Base-by-base conservation (phyloP, 2,888 invertebrate genomes). In the Drosophila algonquin region DNA sequence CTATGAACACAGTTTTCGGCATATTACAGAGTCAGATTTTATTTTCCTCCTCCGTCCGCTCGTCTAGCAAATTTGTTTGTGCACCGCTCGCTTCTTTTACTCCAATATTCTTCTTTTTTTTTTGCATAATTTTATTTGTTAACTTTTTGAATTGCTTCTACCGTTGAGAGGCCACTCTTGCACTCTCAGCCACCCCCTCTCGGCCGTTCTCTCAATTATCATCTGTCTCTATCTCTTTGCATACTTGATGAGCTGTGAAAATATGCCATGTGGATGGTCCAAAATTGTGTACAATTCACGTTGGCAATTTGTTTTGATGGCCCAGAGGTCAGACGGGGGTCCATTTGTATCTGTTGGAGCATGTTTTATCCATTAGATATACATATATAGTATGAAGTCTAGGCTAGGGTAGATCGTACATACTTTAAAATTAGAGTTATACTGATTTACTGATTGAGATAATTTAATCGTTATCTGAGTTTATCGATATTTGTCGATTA, bases 61-160 rank as follows among this genome's bases (percentile, higher is more conserved):
- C 18, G 51, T 65, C 65, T 32, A 65, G 57, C 47, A 64, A 53
- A 63, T 71, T 64, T 56, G 68, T 58, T 52, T 47, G 48, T 27
- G 16, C 48, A 35, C 47, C 46, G 54, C 24, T 53, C 16, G 14
- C 52, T 51, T 51, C 6, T 48, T 47, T 24, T 59, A 2, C 40
- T 40, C 40, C 14, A 24, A 24, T 24, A 24, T 24, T 14, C 14
- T 40, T 32, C 35, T 45, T 65, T 73, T 52, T 71, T 62, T 74
- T 84, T 77, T 80, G 81, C 83, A 85, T 87, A 85, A 87, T 85
- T 82, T 77, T 74, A 80, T 85, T 85, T 87, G 82, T 85, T 79
- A 77, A 80, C 73, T 79, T 79, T 73, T 71, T 32, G 76, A 78
- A 82, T 85, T 76, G 75, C 77, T 52, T 10, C 59, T n/a, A 40